Base-by-base conservation (phyloP, 2,888 invertebrate genomes). In the Chironomus tentans region DNA sequence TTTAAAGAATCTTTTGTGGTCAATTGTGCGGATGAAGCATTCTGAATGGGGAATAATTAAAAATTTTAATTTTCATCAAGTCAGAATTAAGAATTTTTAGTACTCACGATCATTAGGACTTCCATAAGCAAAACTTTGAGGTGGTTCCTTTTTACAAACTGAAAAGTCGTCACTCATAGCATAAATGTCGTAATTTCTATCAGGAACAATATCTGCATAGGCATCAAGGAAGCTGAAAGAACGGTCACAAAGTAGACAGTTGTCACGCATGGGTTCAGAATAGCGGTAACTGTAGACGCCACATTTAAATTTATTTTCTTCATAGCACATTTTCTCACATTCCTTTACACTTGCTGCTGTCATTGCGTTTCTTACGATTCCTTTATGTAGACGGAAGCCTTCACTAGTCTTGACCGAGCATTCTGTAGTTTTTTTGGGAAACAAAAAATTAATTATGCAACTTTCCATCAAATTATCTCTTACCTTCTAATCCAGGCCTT, bases 21-120 rank as follows among this genome's bases (percentile, higher is more conserved):
- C 92, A 10, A 92, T 87, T 0, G 92, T 91, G 78, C 93, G 88
- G 88, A 92, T 92, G 82, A 94, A 94, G 80, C 94, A 94, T 82
- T 94, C 94, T 93, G 81, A 50, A 28, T 15, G n/a, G n/a, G 2
- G 15, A 38, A 15, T 68, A 12, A 21, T 18, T 21, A 48, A 70
- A 68, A 68, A 38, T 24, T 15, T 21, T 2, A 62, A 3, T 21
- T 18, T 62, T 22, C 3, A 10, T 62, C 18, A 62, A 18, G 62
- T 12, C 12, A 69, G 12, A 13, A 18, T n/a, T 68, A 4, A 65
- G 4, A 61, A n/a, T 24, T 22, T 28, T 15, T n/a, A n/a, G n/a
- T n/a, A 68, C 72, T 78, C 78, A 79, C 79, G 79, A 47, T 78
- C 78, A 77, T 78, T 82, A 79, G 78, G 77, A 21, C 86, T 86